Evolutionary conservation across 2,888 invertebrate genomes (phyloP).

Genomic region (Onthophagus sagittarius): DNA sequence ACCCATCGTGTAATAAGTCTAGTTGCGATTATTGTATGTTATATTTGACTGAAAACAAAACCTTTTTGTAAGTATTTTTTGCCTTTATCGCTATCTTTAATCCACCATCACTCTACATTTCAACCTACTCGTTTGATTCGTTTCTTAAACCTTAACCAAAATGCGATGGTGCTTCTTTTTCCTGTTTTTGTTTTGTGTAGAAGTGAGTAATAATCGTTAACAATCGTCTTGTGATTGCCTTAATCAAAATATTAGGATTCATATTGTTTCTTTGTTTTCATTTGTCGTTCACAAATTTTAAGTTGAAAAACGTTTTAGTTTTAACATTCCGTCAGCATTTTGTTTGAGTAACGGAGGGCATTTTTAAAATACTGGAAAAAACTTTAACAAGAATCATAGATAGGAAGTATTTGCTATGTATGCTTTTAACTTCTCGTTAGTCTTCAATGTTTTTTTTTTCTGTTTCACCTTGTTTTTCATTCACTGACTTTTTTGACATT

Average conservation of each 20-base stretch:
- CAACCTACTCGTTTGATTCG: neutral
- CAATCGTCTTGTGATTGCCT: neutral
- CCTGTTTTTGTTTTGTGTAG: neutral
- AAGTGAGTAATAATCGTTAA: neutral
- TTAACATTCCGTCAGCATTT: constrained; percentile 11
- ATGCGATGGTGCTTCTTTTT: neutral
- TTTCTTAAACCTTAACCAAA: neutral
- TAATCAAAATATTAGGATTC: neutral
- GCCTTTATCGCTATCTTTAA: neutral
- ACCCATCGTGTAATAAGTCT: constrained; percentile 1
- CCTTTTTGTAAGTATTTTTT: neutral
- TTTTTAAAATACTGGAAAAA: constrained; percentile 1
- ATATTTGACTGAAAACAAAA: constrained; percentile 6
- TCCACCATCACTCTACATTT: neutral
- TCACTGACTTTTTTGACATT: constrained; percentile 1
- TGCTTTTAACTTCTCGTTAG: constrained; percentile 6
- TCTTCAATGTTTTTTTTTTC: constrained; percentile 5
- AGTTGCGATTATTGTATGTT: constrained; percentile 8
- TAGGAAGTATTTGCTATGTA: constrained; percentile 4
- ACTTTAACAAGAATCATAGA: neutral
- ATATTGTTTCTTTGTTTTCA: neutral
- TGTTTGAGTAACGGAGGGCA: constrained; percentile 7
- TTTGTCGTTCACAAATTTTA: neutral
- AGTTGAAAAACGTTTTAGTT: neutral
- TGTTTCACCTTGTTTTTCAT: neutral